Percentiles rank a stretch among this genome's conserved stretches.
Evolutionary conservation across 2,888 invertebrate genomes (phyloP).

Genomic region (Cyaniris semiargus): DNA sequence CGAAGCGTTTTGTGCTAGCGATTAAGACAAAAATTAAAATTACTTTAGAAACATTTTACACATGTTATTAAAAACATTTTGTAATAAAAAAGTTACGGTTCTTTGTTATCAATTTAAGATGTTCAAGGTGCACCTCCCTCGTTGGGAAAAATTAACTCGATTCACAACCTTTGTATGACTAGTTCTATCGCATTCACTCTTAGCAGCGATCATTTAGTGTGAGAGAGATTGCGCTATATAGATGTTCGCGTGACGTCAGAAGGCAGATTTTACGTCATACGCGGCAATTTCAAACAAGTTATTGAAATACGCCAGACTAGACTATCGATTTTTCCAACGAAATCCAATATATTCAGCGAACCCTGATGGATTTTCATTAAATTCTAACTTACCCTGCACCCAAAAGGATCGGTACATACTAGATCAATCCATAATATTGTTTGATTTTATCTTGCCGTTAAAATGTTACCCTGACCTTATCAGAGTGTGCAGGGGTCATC

Average conservation of each 20-base stretch:
- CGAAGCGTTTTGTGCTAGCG: neutral
- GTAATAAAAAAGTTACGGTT: neutral
- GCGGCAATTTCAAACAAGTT: slow-evolving; percentile 76
- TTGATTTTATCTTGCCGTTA: neutral
- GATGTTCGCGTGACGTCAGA: slow-evolving; percentile 65
- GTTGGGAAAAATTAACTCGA: slow-evolving; percentile 64
- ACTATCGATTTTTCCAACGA: slow-evolving; percentile 62
- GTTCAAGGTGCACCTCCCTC: slow-evolving; percentile 61
- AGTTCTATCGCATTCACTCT: slow-evolving; percentile 55
- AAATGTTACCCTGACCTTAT: slow-evolving; percentile 18
- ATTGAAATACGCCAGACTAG: slow-evolving; percentile 64
- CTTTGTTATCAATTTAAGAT: slow-evolving; percentile 28
- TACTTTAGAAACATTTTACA: neutral
- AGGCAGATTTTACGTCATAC: slow-evolving; percentile 67
- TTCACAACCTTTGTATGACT: slow-evolving; percentile 71
- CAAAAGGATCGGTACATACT: neutral
- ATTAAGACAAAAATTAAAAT: neutral
- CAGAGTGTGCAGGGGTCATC: neutral
- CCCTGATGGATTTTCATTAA: neutral
- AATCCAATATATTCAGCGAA: slow-evolving; percentile 37
- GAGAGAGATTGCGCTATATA: slow-evolving; percentile 51
- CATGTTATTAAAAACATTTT: neutral
- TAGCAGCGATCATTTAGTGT: slow-evolving; percentile 54
- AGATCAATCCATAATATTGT: neutral
- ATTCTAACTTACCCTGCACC: neutral